These are phyloP conservation scores for Ceriagrion tenellum DNA, from an alignment of 2,888 invertebrate genomes.

Conservation along the genomic window DNA sequence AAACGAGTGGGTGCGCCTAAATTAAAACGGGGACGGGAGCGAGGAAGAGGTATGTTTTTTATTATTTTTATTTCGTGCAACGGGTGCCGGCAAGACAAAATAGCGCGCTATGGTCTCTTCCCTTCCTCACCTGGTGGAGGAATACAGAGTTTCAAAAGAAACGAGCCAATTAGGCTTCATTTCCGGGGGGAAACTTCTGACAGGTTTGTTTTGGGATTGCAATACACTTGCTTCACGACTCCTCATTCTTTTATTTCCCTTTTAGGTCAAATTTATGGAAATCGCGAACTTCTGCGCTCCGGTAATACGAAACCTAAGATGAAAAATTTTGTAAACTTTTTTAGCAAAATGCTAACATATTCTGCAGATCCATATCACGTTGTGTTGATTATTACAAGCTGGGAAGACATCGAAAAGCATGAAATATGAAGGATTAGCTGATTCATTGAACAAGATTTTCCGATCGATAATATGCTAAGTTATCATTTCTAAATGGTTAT, in stretches of 20 bases:
- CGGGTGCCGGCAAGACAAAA: background rate
- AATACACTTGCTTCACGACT: background rate
- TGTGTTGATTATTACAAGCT: too few relatives aligned
- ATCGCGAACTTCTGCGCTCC: background rate
- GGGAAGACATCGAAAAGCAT: too few relatives aligned
- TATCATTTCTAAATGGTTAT: too few relatives aligned
- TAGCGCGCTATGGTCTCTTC: background rate
- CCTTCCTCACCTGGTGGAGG: background rate
- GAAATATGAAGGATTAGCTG: too few relatives aligned
- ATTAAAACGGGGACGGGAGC: background rate
- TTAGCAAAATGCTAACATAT: too few relatives aligned
- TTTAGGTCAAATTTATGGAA: background rate
- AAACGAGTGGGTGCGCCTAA: background rate
- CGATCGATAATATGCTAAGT: too few relatives aligned
- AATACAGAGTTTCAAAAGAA: background rate
- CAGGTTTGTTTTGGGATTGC: background rate
- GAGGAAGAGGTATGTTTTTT: background rate
- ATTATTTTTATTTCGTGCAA: background rate
- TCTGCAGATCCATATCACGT: too few relatives aligned
- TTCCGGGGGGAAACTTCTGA: background rate
- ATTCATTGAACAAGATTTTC: too few relatives aligned
- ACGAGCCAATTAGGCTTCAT: conserved; percentile 11
- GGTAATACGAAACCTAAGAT: background rate
- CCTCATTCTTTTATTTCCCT: background rate
- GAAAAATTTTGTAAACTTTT: too few relatives aligned